Percentiles rank a stretch among this genome's conserved stretches.
phyloP scores from a whole-genome alignment of 2,113 vertebrate species.

The Sorex fumeus region DNA sequence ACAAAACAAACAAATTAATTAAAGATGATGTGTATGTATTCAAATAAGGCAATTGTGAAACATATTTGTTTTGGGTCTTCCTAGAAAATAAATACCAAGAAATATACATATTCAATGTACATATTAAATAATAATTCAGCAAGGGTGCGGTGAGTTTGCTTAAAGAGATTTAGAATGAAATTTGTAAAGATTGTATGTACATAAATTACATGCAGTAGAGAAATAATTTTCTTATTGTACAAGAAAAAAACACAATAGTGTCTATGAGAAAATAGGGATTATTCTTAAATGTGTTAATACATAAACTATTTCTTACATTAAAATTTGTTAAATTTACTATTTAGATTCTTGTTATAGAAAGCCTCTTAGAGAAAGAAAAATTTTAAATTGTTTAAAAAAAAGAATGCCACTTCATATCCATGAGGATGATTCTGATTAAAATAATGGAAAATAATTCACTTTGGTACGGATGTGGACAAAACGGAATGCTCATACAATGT shows the following conservation, averaged over 20 bases:
- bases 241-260: background rate
- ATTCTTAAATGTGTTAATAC: slow-evolving; percentile 34
- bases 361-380: slow-evolving; percentile 18
- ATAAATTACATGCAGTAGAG: background rate
- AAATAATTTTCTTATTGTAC: background rate
- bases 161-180: background rate
- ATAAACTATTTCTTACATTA: background rate
- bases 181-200: background rate
- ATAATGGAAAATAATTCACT: background rate
- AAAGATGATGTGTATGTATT: background rate
- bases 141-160: background rate
- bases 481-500: background rate
- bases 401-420: no score
- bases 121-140: background rate
- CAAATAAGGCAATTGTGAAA: background rate
- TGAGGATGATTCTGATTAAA: background rate
- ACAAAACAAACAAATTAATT: no score
- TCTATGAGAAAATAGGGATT: background rate
- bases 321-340: slow-evolving; percentile 16
- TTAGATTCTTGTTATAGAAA: slow-evolving; percentile 23
- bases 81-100: slow-evolving; percentile 29
- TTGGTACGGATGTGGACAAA: background rate
- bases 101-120: background rate
- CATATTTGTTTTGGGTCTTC: background rate
- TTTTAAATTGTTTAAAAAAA: no score